phyloP scores from a whole-genome alignment of 2,113 vertebrate species.

The Bostrychus sinensis region DNA sequence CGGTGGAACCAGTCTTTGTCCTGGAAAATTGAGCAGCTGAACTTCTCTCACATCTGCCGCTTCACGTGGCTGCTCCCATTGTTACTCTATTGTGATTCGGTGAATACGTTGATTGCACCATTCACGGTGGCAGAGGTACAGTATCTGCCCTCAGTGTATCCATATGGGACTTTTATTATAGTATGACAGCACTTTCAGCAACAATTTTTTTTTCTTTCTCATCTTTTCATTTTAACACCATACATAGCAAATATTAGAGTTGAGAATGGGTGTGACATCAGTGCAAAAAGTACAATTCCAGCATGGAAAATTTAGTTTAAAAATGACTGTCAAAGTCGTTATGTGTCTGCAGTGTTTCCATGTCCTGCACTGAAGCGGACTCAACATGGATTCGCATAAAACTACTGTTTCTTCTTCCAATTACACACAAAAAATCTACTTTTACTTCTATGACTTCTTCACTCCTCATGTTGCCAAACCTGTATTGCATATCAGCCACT shows the following conservation, averaged over 20 bases:
- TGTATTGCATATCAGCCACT: no score
- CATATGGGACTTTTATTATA: slow-evolving; percentile 49
- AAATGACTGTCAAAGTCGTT: not conserved
- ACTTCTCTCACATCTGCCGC: slow-evolving; percentile 57
- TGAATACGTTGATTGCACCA: slow-evolving; percentile 66
- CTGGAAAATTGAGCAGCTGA: slow-evolving; percentile 63
- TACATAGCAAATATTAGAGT: slow-evolving; percentile 3
- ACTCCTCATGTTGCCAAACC: no score
- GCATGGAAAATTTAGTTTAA: not conserved
- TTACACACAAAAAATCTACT: no score
- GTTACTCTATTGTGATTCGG: slow-evolving; percentile 61
- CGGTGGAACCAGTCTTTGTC: slow-evolving; percentile 63
- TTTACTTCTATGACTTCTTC: no score
- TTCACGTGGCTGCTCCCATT: slow-evolving; percentile 66
- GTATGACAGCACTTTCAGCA: slow-evolving; percentile 14
- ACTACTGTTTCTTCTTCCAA: no score
- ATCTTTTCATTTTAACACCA: slow-evolving; percentile 35
- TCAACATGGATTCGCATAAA: no score
- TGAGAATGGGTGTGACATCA: slow-evolving; percentile 40
- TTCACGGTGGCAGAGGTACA: slow-evolving; percentile 48
- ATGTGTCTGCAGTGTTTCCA: not conserved
- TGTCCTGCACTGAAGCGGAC: no score
- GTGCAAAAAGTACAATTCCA: slow-evolving; percentile 11
- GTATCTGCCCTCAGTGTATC: slow-evolving; percentile 44
- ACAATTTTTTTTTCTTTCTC: slow-evolving; percentile 24